Evolutionary conservation across 2,797 vertebrate species (phyloP), one percentile per base, ranked within the genome.

Genomic region (Jordanella pulchra): DNA sequence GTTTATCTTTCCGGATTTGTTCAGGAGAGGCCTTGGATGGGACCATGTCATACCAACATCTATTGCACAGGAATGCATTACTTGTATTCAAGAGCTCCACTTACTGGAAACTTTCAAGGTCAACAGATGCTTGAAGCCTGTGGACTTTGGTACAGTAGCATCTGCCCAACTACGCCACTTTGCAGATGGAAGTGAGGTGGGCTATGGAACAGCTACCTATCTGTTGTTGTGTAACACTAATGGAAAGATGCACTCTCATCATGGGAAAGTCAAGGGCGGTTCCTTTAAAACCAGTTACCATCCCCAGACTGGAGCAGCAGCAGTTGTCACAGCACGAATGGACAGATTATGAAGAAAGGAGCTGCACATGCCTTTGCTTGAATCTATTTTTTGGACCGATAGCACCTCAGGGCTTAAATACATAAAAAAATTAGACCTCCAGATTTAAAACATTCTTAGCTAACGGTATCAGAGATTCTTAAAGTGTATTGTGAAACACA

Each of bases 251-350:
- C 35, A 35, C 5, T 7, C 35, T 35, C 35, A 35, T 42, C 51
- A 58, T 55, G 28, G 68, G 21, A 32, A 25, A 70, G 28, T 21
- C 54, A 18, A 60, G 14, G 0, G 44, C 47, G 54, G 28, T 28
- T 30, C 55, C 42, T 23, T 70, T 60, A 35, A 70, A 70, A 45
- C 50, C 53, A 58, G 17, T 44, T 30, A 68, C 50, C n/a, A 64
- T 64, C 32, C 56, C 28, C 28, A 28, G 28, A 25, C 23, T 45
- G 44, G 44, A 45, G 44, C 44, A 45, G 44, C 44, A 45, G 44
- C 44, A 11, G 44, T 45, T 0, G 39, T 65, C 3, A 42, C 44
- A 48, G 63, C 44, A 25, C 63, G 25, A 3, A 65, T 30, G 42
- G 63, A 47, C 4, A 44, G 23, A 25, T 6, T 64, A 23, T 44